Evolutionary conservation across 2,797 vertebrate species (phyloP), one percentile per base, ranked within the genome.

Genomic region (Xiphophorus birchmanni): DNA sequence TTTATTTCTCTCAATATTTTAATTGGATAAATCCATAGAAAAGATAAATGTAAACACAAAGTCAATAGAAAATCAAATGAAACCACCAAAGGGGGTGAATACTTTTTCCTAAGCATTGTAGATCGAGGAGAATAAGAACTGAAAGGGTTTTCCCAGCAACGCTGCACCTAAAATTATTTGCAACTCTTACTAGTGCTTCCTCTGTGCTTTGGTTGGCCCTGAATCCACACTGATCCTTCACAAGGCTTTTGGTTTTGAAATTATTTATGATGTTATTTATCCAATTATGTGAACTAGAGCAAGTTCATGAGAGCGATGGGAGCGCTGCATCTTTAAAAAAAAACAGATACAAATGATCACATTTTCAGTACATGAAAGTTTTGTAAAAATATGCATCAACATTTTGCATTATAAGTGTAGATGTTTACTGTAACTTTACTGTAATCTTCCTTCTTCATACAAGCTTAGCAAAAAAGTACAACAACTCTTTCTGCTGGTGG

Each of bases 401-500:
- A 12, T 35, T 35, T 32, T 52, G 7, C 45, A 74, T 65, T 67
- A 63, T 18, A 74, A 50, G 29, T 48, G 8, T 21, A 18, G 23
- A 26, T 26, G 13, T 69, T 52, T 71, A 78, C 2, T 21, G 15
- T 23, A 32, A 42, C 26, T 8, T 78, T 21, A 23, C 35, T 54
- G 40, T 44, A 23, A 60, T 29, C 26, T 6, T 50, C 2, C 5
- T 11, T 26, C 54, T 80, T 15, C n/a, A 73, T 12, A 12, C 9
- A 40, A 74, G 1, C 23, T 73, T 12, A 2, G 56, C 63, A 44
- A 67, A 54, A 63, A 69, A 58, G 17, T 58, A 58, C 60, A 79
- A 79, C 80, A 42, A 76, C 82, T 80, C 1, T 42, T 80, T 76
- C 72, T 45, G 15, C 52, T 45, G 74, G 37, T 58, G 13, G 15